A percentile compares a stretch with the other conserved stretches of the same genome.
Conservation (phyloP, 2,888 invertebrate genomes). For the Griposia aprilina region DNA sequence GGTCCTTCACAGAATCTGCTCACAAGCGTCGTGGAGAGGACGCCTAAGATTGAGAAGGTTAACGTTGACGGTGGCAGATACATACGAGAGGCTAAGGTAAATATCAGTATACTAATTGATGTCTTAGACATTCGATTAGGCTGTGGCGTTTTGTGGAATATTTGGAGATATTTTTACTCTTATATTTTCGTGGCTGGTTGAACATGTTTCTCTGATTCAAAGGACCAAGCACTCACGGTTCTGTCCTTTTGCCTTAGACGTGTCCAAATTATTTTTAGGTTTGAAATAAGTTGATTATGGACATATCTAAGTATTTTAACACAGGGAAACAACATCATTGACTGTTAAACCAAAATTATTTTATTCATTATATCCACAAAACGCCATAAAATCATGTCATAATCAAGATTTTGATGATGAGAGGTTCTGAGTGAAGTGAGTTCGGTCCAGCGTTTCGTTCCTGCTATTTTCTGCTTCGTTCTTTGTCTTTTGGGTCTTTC, state of each 20-base stretch:
- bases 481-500: constrained; percentile 74
- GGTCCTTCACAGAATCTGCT: constrained; percentile 94
- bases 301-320: not conserved
- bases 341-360: not conserved
- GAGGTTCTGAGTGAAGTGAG: constrained; percentile 78
- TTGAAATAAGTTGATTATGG: not conserved
- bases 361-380: constrained; percentile 51
- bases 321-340: not conserved
- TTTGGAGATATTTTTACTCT: not conserved
- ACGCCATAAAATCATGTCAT: constrained; percentile 15
- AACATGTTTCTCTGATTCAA: not conserved
- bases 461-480: constrained; percentile 74
- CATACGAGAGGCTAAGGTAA: constrained; percentile 99
- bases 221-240: not conserved
- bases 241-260: not conserved
- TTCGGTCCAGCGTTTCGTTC: constrained; percentile 84
- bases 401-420: constrained; percentile 63
- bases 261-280: not conserved
- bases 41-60: constrained; percentile 98
- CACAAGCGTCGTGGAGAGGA: constrained; percentile 97
- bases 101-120: constrained; percentile 74
- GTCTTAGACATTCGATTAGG: constrained; percentile 51
- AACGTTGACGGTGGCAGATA: constrained; percentile 98
- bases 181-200: constrained; percentile 13
- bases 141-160: constrained; percentile 73